Percentiles rank a stretch among this genome's conserved stretches.
Evolutionary conservation across 2,113 vertebrate genomes (phyloP).

Genomic region (Rhea pennata): DNA sequence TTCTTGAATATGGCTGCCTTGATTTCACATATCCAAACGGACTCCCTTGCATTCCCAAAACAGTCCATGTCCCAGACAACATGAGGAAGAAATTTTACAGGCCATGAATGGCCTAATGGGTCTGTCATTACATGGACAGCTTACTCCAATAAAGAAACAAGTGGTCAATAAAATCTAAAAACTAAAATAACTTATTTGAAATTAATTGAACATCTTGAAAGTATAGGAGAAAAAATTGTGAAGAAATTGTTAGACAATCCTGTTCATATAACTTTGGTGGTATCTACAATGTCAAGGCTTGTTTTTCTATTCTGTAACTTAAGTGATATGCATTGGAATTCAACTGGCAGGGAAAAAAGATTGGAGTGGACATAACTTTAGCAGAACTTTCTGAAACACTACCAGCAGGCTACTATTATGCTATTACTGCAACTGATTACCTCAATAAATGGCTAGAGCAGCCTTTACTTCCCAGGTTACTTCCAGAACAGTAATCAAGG

Average conservation of each 20-base stretch:
- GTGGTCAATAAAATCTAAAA: not conserved
- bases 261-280: rapidly evolving
- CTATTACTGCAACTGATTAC: constrained; percentile 1
- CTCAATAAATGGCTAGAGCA: constrained; percentile 7
- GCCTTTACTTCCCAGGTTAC: constrained; percentile 55
- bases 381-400: not conserved
- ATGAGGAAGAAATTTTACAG: not conserved
- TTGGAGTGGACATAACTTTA: not conserved
- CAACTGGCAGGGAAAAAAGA: not conserved
- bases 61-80: not conserved
- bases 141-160: not conserved
- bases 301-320: not conserved
- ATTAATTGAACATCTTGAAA: not conserved
- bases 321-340: not conserved
- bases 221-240: not conserved
- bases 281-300: not conserved
- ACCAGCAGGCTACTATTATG: constrained; percentile 35
- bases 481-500: constrained; percentile 55
- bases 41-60: no score
- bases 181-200: not conserved
- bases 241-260: not conserved
- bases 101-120: rapidly evolving
- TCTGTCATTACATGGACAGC: not conserved
- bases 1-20: not conserved
- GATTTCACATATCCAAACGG: not conserved